These are phyloP conservation scores for Pandemis corylana DNA, from an alignment of 2,888 invertebrate species.

Conservation along the genomic window DNA sequence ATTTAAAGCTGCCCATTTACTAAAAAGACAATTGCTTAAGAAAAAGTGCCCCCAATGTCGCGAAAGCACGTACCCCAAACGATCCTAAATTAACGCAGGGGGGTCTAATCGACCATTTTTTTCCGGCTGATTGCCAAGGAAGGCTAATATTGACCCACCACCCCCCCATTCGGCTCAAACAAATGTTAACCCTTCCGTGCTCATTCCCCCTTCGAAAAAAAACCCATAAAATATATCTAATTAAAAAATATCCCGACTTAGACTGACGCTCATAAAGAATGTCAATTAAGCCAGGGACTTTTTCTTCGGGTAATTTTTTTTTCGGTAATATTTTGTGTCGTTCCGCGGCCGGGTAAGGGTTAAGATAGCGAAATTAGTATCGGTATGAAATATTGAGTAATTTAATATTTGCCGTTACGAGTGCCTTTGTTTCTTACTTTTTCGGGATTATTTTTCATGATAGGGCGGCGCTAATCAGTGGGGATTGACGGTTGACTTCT, in stretches of 20 bases:
- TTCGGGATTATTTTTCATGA: slow-evolving; percentile 25
- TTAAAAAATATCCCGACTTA: slow-evolving; percentile 85
- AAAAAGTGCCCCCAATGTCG: slow-evolving; percentile 52
- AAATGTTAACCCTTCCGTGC: slow-evolving; percentile 84
- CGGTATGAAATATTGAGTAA: slow-evolving; percentile 85
- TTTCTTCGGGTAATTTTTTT: slow-evolving; percentile 68
- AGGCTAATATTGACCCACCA: slow-evolving; percentile 83
- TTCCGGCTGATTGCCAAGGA: slow-evolving; percentile 82
- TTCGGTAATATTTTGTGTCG: slow-evolving; percentile 73
- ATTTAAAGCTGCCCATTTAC: slow-evolving; percentile 62
- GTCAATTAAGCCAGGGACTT: slow-evolving; percentile 82
- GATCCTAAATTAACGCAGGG: slow-evolving; percentile 82
- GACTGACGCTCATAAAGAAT: slow-evolving; percentile 85
- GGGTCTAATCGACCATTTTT: slow-evolving; percentile 84
- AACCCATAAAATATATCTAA: slow-evolving; percentile 86
- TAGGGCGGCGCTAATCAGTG: slow-evolving; percentile 49
- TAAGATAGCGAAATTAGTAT: slow-evolving; percentile 85
- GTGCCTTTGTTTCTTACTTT: slow-evolving; percentile 42
- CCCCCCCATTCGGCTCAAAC: slow-evolving; percentile 74
- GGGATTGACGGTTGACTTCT: slow-evolving; percentile 41
- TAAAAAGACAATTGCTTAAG: slow-evolving; percentile 63
- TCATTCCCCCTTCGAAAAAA: slow-evolving; percentile 81
- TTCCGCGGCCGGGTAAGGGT: slow-evolving; percentile 79
- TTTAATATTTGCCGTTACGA: slow-evolving; percentile 75
- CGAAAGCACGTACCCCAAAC: slow-evolving; percentile 71